Evolutionary conservation across 2,888 invertebrate genomes (phyloP).

Genomic region (Noctua fimbriata): DNA sequence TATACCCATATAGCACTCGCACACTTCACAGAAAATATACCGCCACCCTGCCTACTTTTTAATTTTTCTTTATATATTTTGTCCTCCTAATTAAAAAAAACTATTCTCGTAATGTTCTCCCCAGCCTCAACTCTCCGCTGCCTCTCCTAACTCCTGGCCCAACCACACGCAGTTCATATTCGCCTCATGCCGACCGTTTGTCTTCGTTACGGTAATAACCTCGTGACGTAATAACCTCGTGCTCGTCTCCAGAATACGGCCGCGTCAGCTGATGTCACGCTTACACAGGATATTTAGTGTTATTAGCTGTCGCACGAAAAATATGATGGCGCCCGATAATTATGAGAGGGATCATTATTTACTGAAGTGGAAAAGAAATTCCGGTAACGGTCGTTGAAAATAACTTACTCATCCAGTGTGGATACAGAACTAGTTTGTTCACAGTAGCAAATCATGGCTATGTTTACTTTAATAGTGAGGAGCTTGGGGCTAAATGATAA

Average conservation of each 20-base stretch:
- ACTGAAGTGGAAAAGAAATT: constrained; percentile 3
- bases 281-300: constrained; percentile 53
- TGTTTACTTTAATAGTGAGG: background rate
- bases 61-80: background rate
- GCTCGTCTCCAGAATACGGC: constrained; percentile 60
- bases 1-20: background rate
- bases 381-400: background rate
- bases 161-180: constrained; percentile 72
- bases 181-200: constrained; percentile 76
- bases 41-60: background rate
- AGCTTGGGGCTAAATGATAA: background rate
- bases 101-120: background rate
- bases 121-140: constrained; percentile 17
- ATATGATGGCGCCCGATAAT: constrained; percentile 45
- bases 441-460: background rate
- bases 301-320: constrained; percentile 62
- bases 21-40: background rate
- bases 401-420: background rate
- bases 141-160: constrained; percentile 3
- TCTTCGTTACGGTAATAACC: constrained; percentile 80
- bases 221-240: constrained; percentile 59
- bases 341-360: constrained; percentile 14
- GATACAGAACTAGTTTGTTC: background rate
- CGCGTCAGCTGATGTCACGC: constrained; percentile 61
- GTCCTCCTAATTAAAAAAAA: background rate